Base-by-base conservation (phyloP, 2,888 invertebrate genomes). In the Dusona sp. region DNA sequence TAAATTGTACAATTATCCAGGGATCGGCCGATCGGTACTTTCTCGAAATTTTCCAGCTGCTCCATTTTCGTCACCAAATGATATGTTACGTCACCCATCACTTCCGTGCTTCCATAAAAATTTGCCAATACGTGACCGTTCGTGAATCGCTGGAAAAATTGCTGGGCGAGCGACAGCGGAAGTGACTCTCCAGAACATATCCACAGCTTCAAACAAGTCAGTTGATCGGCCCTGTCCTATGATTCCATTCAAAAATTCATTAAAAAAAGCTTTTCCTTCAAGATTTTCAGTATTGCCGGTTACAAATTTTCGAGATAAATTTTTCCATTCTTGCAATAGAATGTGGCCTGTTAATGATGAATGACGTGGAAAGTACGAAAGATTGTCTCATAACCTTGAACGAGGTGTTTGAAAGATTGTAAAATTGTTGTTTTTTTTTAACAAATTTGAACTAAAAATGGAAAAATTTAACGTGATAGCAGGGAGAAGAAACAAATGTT, bases 81-180 rank as follows among this genome's bases (percentile, higher is more conserved):
- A 91, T 96, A 98, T 0, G 98, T 98, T 2, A 98, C 98, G 92
- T 98, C 98, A 0, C 98, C 98, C 97, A 98, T 98, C 0, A 98
- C 96, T 93, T 98, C 98, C 0, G 98, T 98, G 88, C 98, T 98
- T 0, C 98, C 98, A 91, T 98, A 98, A 92, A 98, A 98, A 92
- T 98, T 98, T 78, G 97, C 98, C 61, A 98, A 94, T 22, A 95
- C 95, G 87, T 97, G 94, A 13, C 96, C 95, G 80, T 95, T 95
- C n/a, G 96, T 95, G 88, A 98, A 98, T 88, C 96, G 96, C 51
- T 96, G 95, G 93, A 98, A 98, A 95, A 98, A 98, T 90, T 97
- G 96, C 57, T 95, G 94, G 0, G 97, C 97, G 48, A 98, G 94
- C 0, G 97, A 95, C 8, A 96, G 95, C 19, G 97, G 95, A 0